phyloP scores from a whole-genome alignment of 2,888 invertebrate genomes.

The Ormia ochracea region DNA sequence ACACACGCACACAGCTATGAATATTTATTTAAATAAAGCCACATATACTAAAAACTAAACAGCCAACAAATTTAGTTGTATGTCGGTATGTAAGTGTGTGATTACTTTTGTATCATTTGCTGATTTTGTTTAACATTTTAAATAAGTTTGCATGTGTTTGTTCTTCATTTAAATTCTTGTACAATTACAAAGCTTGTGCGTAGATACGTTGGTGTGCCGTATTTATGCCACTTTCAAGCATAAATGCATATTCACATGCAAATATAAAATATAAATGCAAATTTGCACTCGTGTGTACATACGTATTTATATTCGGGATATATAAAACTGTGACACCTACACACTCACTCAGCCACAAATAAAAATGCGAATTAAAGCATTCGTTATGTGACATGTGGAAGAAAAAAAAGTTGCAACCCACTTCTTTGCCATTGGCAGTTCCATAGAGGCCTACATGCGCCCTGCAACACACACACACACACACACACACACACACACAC shows the following conservation, averaged over 20 bases:
- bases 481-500: background rate
- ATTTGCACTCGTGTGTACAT: background rate
- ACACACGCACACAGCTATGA: background rate
- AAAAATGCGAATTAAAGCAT: slow-evolving; percentile 40
- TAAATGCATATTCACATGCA: background rate
- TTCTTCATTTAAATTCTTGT: background rate
- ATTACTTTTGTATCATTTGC: background rate
- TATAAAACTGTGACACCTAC: slow-evolving; percentile 43
- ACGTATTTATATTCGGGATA: background rate
- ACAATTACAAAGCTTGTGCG: background rate
- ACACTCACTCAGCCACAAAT: slow-evolving; percentile 21
- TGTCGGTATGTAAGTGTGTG: background rate
- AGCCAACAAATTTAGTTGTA: background rate
- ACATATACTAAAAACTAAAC: background rate
- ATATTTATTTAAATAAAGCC: slow-evolving; percentile 8
- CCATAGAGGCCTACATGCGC: slow-evolving; percentile 53
- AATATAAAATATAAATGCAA: background rate
- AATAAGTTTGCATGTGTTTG: background rate
- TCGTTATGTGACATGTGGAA: slow-evolving; percentile 47
- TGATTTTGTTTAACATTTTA: background rate
- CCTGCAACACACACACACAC: slow-evolving; percentile 8
- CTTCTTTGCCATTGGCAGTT: slow-evolving; percentile 64
- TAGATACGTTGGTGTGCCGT: background rate
- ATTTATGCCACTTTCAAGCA: too few species aligned
- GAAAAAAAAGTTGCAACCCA: slow-evolving; percentile 62